A percentile compares a stretch with the other conserved stretches of the same genome.
Conservation (phyloP, 2,797 vertebrate genomes). For the Melanogrammus aeglefinus region DNA sequence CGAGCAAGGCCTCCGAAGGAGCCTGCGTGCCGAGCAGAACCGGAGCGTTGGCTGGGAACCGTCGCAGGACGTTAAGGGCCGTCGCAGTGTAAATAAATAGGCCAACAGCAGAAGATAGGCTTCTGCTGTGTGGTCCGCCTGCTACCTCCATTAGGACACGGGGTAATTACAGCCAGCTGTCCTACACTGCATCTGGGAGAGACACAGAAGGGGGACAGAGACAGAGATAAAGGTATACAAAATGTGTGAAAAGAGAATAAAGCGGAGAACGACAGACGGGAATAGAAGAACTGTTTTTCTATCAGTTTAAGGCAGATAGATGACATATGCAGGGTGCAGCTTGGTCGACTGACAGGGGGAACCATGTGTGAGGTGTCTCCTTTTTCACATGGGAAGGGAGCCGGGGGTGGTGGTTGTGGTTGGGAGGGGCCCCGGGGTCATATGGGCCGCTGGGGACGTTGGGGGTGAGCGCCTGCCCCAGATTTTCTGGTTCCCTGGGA, state of each 20-base stretch:
- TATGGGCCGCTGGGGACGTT: conserved; percentile 38
- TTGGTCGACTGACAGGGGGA: conserved; percentile 49
- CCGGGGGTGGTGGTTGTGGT: conserved; percentile 33
- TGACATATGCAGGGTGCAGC: conserved; percentile 22
- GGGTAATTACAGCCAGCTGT: conserved; percentile 62
- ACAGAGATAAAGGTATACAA: background rate
- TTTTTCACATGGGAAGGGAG: conserved; percentile 60
- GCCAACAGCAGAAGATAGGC: conserved; percentile 49
- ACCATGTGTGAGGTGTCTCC: conserved; percentile 49
- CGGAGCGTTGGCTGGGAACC: conserved; percentile 43
- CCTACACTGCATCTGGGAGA: conserved; percentile 35
- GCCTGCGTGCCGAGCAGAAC: conserved; percentile 20
- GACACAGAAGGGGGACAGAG: conserved; percentile 15
- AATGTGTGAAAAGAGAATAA: conserved; percentile 1
- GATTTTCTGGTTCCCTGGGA: conserved; percentile 59
- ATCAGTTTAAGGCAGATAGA: background rate
- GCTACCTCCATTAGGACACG: conserved; percentile 51
- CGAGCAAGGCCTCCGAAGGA: conserved; percentile 28
- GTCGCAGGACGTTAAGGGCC: conserved; percentile 57
- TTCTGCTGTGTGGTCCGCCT: conserved; percentile 71
- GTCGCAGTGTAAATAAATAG: conserved; percentile 70
- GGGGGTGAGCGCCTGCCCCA: conserved; percentile 50
- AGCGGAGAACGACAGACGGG: background rate
- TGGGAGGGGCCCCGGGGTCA: conserved; percentile 35
- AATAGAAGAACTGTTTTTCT: background rate